phyloP scores from a whole-genome alignment of 2,113 vertebrate genomes.

The Crocuta crocuta region DNA sequence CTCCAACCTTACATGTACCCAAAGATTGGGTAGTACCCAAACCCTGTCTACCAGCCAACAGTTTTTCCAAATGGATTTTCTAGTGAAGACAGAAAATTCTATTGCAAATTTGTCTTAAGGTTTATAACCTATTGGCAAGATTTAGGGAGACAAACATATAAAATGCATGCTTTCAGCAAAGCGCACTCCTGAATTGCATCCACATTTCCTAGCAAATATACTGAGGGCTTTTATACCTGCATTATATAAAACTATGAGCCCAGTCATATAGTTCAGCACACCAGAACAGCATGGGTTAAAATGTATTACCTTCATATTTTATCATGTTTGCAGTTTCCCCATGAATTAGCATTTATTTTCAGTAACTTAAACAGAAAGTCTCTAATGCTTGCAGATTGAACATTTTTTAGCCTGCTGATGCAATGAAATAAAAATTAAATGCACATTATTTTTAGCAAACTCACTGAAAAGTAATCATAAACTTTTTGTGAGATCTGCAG shows the following conservation, averaged over 20 bases:
- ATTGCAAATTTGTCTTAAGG: not conserved
- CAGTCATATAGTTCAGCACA: not conserved
- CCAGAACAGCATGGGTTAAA: not conserved
- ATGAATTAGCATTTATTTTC: slow-evolving; percentile 37
- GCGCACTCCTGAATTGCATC: not conserved
- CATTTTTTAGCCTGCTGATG: not conserved
- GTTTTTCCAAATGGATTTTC: slow-evolving; percentile 5
- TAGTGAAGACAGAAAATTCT: slow-evolving; percentile 33
- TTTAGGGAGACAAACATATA: slow-evolving; percentile 52
- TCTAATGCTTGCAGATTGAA: not conserved
- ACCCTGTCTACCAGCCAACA: not conserved
- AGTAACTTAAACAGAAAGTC: slow-evolving; percentile 16
- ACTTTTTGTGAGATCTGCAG: not conserved
- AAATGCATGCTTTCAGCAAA: slow-evolving; percentile 44
- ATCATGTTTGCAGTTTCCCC: not conserved
- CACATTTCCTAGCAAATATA: not conserved
- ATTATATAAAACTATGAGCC: not conserved
- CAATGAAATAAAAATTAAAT: slow-evolving; percentile 33
- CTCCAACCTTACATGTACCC: not conserved
- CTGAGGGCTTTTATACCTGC: slow-evolving; percentile 9
- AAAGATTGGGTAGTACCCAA: not conserved
- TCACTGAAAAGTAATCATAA: not conserved
- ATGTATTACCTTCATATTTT: not conserved
- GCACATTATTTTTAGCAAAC: not conserved
- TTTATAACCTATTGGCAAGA: slow-evolving; percentile 46